Percentiles rank a stretch among this genome's conserved stretches.
These are phyloP conservation scores for Abrostola triplasia DNA, from an alignment of 2,888 invertebrate genomes.

Conservation along the genomic window DNA sequence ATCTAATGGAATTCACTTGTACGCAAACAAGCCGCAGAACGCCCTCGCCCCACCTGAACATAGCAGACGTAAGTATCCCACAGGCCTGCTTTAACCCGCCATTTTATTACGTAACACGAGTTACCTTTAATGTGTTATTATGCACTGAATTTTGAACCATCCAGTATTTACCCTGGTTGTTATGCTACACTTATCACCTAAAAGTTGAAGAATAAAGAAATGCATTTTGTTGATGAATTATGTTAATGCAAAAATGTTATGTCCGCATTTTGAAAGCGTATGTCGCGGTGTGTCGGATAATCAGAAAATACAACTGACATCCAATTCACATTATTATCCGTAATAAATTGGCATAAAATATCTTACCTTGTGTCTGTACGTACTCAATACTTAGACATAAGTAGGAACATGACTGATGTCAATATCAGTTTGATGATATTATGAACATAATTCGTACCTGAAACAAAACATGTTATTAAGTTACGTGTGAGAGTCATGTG, in stretches of 20 bases:
- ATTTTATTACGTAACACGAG: slow-evolving; percentile 55
- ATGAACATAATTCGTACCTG: slow-evolving; percentile 40
- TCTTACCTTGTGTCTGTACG: not conserved
- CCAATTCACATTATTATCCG: too few relatives aligned
- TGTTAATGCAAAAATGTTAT: too few relatives aligned
- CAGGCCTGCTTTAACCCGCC: slow-evolving; percentile 57
- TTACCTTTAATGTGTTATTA: slow-evolving; percentile 42
- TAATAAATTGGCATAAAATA: too few relatives aligned
- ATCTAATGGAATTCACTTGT: slow-evolving; percentile 88
- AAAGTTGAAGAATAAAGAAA: too few relatives aligned
- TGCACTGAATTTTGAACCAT: slow-evolving; percentile 9
- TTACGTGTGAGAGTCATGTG: slow-evolving; percentile 32
- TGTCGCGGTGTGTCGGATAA: too few relatives aligned
- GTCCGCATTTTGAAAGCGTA: too few relatives aligned
- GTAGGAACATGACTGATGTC: not conserved
- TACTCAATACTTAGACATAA: not conserved
- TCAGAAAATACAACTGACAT: too few relatives aligned
- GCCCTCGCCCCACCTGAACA: slow-evolving; percentile 71
- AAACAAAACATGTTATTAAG: slow-evolving; percentile 49
- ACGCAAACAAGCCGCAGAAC: slow-evolving; percentile 85
- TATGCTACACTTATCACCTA: not conserved
- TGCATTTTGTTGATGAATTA: too few relatives aligned
- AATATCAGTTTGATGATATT: slow-evolving; percentile 12
- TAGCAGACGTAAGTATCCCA: slow-evolving; percentile 66
- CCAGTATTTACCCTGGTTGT: not conserved